Percentiles rank a stretch among this genome's conserved stretches.
Conservation (phyloP, 2,113 vertebrate genomes). For the Myrmecobius fasciatus region DNA sequence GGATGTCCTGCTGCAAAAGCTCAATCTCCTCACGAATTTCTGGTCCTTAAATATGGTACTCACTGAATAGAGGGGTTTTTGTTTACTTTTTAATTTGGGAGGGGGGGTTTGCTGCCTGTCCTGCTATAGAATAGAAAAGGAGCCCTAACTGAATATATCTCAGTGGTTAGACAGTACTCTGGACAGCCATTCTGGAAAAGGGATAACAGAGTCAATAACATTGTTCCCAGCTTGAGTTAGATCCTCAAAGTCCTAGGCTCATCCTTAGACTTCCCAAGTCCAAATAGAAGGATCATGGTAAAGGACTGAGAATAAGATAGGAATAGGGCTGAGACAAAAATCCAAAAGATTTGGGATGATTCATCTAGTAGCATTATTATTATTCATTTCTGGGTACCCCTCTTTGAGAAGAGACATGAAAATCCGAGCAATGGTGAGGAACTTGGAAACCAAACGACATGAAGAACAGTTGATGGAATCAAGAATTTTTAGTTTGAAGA, state of each 20-base stretch:
- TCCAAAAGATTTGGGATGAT: neutral
- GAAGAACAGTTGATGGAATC: neutral
- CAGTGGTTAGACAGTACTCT: neutral
- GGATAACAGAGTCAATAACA: neutral
- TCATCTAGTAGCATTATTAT: neutral
- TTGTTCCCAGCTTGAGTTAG: neutral
- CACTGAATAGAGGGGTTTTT: neutral
- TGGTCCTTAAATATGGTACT: neutral
- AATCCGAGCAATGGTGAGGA: neutral
- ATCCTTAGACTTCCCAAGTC: neutral
- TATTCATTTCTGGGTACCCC: neutral
- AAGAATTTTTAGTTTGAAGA: neutral
- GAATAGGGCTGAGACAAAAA: neutral
- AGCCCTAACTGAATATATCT: constrained; percentile 3
- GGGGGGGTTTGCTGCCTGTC: neutral
- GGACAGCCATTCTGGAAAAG: neutral
- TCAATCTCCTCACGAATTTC: neutral
- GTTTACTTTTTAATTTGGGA: neutral
- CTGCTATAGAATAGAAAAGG: neutral
- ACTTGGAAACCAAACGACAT: neutral
- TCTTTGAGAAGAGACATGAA: neutral
- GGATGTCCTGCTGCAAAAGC: no score
- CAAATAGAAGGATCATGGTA: neutral
- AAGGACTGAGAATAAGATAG: neutral
- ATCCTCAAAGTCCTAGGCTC: neutral